Conservation (phyloP, 2,888 invertebrate genomes). For the Clostera curtula region DNA sequence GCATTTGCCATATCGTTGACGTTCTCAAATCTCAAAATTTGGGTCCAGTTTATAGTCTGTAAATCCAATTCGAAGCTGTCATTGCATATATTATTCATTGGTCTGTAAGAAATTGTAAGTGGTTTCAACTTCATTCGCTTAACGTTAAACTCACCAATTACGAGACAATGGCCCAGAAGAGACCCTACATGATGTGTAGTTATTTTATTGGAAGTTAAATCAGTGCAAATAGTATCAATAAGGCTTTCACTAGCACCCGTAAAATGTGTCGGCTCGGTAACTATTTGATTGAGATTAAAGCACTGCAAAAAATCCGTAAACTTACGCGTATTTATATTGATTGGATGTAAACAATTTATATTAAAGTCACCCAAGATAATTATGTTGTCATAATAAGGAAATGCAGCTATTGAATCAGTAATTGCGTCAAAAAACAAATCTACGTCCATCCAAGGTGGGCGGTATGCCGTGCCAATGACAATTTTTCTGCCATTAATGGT, state of each 20-base stretch:
- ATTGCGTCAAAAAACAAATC: neutral
- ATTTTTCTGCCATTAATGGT: neutral
- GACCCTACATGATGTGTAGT: neutral
- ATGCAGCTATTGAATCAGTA: neutral
- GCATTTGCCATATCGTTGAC: too few species aligned
- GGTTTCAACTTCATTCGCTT: neutral
- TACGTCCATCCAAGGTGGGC: too few species aligned
- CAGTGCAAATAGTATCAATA: neutral
- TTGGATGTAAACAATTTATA: neutral
- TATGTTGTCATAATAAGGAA: neutral
- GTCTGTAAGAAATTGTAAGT: neutral
- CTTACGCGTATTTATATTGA: neutral
- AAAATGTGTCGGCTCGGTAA: neutral
- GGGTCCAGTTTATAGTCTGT: too few species aligned
- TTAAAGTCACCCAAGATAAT: neutral
- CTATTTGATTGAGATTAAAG: neutral
- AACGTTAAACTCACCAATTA: neutral
- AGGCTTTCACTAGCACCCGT: neutral
- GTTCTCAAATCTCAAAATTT: too few species aligned
- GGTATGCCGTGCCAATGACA: neutral
- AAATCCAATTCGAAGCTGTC: neutral
- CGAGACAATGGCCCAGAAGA: neutral
- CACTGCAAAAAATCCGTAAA: neutral
- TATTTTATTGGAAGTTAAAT: neutral
- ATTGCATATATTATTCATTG: neutral